Conservation (phyloP, 2,113 vertebrate genomes). For the Coreoperca whiteheadi region DNA sequence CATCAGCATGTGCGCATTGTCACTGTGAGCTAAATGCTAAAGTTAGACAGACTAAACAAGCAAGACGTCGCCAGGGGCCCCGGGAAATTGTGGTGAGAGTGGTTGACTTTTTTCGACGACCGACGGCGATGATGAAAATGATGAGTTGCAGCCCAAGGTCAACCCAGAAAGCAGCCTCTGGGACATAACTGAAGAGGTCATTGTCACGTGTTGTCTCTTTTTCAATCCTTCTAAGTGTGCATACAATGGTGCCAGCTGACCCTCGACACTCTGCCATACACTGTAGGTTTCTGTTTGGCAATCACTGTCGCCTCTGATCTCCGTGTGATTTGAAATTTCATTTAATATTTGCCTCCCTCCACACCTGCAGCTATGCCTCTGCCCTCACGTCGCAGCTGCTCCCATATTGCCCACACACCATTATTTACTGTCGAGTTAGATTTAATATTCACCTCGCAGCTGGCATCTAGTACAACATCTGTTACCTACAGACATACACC, state of each 20-base stretch:
- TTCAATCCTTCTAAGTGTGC: background rate
- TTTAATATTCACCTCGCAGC: slow-evolving; percentile 54
- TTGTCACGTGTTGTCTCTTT: background rate
- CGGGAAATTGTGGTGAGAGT: background rate
- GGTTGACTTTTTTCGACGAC: background rate
- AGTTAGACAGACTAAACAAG: background rate
- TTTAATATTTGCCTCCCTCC: slow-evolving; percentile 3
- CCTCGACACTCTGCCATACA: background rate
- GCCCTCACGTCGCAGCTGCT: slow-evolving; percentile 49
- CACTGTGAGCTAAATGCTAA: too few species aligned
- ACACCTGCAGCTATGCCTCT: slow-evolving; percentile 14
- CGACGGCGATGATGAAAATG: background rate
- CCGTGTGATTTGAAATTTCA: slow-evolving; percentile 1
- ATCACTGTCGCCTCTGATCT: background rate
- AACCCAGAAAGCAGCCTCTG: background rate
- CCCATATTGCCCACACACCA: slow-evolving; percentile 15
- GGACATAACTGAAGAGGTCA: background rate
- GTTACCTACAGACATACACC: slow-evolving; percentile 24
- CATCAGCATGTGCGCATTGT: too few species aligned
- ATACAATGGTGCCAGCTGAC: background rate
- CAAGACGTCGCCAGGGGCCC: background rate
- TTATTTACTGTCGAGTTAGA: slow-evolving; percentile 32
- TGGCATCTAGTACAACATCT: slow-evolving; percentile 62
- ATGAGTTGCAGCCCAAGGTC: too few species aligned
- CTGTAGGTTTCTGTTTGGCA: background rate